phyloP scores from a whole-genome alignment of 2,888 invertebrate genomes.

The Caenorhabditis auriculariae region DNA sequence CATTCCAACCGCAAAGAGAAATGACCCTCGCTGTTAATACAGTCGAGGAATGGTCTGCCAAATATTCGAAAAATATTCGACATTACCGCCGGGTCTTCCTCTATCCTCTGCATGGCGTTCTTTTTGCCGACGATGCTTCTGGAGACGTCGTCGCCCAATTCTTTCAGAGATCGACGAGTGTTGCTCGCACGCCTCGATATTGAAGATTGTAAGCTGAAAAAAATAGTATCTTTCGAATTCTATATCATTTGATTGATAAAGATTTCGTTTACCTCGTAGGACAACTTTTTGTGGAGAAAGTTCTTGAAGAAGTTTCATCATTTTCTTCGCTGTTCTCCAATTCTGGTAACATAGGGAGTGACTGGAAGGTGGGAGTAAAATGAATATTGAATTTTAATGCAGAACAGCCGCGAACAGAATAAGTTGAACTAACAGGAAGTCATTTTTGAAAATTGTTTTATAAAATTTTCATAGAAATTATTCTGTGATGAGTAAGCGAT shows the following conservation, averaged over 20 bases:
- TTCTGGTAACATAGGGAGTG: conserved; percentile 24
- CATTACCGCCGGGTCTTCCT: conserved; percentile 25
- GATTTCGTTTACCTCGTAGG: conserved; percentile 2
- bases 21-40: too few species aligned
- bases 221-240: not conserved
- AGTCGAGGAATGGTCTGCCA: too few species aligned
- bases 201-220: conserved; percentile 31
- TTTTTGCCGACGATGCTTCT: too few species aligned
- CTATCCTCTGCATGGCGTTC: conserved; percentile 22
- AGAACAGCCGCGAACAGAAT: conserved; percentile 3
- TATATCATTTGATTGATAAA: too few species aligned
- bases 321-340: conserved; percentile 22
- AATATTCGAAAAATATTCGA: too few species aligned
- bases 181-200: conserved; percentile 29
- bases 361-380: too few species aligned
- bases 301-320: too few species aligned
- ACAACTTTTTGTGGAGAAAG: conserved; percentile 5
- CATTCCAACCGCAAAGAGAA: too few species aligned
- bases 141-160: conserved; percentile 24
- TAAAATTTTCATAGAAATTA: not conserved
- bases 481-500: not conserved
- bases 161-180: conserved; percentile 26
- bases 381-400: not conserved
- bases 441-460: not conserved
- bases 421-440: not conserved